phyloP scores from a whole-genome alignment of 2,888 invertebrate genomes.

The Hyalella azteca region DNA sequence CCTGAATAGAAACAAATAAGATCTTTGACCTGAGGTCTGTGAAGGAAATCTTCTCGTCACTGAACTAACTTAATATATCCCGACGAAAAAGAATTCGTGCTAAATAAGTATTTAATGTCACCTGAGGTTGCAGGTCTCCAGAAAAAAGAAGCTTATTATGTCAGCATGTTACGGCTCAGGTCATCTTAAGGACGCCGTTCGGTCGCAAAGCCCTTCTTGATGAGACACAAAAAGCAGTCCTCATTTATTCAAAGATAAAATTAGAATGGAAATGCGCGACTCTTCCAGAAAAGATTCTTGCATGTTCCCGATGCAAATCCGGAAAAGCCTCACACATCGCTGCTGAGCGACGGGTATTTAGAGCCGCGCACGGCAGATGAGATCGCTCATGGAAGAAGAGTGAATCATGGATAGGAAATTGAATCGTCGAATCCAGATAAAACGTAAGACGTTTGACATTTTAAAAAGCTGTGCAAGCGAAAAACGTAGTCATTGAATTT shows the following conservation, averaged over 20 bases:
- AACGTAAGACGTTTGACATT: too few relatives aligned
- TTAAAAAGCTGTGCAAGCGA: too few relatives aligned
- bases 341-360: neutral
- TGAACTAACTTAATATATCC: too few relatives aligned
- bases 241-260: constrained; percentile 29
- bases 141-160: constrained; percentile 26
- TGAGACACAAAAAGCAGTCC: constrained; percentile 11
- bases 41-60: too few relatives aligned
- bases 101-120: constrained; percentile 26
- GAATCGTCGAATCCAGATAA: too few relatives aligned
- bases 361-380: neutral
- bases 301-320: constrained; percentile 13
- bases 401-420: too few relatives aligned
- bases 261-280: constrained; percentile 34
- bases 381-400: neutral
- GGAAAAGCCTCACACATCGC: neutral
- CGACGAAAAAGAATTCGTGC: constrained; percentile 34
- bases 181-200: constrained; percentile 27
- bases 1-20: too few relatives aligned
- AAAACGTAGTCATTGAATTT: too few relatives aligned
- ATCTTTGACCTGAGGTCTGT: too few relatives aligned
- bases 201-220: constrained; percentile 9
- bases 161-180: constrained; percentile 19
- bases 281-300: neutral
- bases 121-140: neutral